Percentiles rank a stretch among this genome's conserved stretches.
Conservation (phyloP, 1,140 invertebrate genomes). For the Calosoma granatense region DNA sequence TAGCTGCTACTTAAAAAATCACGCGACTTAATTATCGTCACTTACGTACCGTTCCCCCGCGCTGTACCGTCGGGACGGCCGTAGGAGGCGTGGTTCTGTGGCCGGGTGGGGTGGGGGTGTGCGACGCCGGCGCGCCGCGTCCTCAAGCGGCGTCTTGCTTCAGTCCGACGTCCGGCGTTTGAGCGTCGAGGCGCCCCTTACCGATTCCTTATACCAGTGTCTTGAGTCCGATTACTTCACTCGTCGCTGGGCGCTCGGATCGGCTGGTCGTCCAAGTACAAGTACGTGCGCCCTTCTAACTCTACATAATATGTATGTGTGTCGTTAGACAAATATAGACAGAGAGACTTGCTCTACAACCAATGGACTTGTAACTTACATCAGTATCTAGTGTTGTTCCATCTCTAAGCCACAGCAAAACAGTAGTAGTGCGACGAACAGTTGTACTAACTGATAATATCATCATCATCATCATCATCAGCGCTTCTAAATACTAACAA, state of each 20-base stretch:
- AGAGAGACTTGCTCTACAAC: no score
- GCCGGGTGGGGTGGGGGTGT: slow-evolving; percentile 19
- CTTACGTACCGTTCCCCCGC: slow-evolving; percentile 19
- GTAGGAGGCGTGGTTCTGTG: slow-evolving; percentile 12
- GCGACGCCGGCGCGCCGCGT: slow-evolving; percentile 27
- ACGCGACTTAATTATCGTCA: slow-evolving; percentile 30
- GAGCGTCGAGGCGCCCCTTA: slow-evolving; percentile 20
- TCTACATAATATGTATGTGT: no score
- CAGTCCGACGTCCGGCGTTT: slow-evolving; percentile 33
- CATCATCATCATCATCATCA: no score
- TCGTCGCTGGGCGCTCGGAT: background rate
- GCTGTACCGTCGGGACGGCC: slow-evolving; percentile 9
- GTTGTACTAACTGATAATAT: no score
- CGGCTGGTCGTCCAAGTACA: background rate
- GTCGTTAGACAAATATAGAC: no score
- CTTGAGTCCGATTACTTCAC: background rate
- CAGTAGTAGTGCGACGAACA: no score
- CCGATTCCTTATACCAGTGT: slow-evolving; percentile 2
- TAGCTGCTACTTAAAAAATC: slow-evolving; percentile 32
- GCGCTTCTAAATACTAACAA: no score
- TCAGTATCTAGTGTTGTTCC: no score
- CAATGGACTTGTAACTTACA: no score
- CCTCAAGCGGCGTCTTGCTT: slow-evolving; percentile 31
- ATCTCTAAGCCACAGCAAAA: no score
- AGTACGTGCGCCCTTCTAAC: background rate